Conservation (phyloP, 2,113 vertebrate species). For the human region DNA sequence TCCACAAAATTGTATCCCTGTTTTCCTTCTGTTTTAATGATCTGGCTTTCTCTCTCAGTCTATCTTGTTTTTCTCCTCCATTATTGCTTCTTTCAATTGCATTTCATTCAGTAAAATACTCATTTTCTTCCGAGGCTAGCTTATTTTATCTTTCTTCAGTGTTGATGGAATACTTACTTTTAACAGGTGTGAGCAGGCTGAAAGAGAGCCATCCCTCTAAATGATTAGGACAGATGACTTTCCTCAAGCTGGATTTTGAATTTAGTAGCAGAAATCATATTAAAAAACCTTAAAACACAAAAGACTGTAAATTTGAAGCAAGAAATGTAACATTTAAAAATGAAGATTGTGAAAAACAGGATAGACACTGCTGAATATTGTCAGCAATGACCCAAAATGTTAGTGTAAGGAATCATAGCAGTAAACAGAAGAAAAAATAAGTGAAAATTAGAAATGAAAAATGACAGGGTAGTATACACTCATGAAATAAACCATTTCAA, state of each 20-base stretch:
- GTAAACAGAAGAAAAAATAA: neutral
- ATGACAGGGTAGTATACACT: neutral
- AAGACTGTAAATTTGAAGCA: neutral
- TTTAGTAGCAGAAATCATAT: neutral
- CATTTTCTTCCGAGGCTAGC: conserved; percentile 86
- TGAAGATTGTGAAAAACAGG: neutral
- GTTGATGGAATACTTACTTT: neutral
- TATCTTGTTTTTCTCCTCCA: conserved; percentile 73
- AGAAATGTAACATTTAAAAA: neutral
- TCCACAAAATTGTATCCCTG: conserved; percentile 81
- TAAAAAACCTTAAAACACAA: neutral
- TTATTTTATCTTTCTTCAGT: neutral
- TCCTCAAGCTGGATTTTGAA: neutral
- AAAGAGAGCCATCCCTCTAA: neutral
- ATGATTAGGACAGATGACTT: neutral
- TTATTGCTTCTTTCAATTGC: conserved; percentile 79
- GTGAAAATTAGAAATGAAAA: neutral
- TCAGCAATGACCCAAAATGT: neutral
- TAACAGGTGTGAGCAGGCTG: neutral
- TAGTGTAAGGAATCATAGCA: neutral
- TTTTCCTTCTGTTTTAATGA: conserved; percentile 84
- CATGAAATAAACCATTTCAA: neutral
- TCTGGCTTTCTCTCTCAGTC: conserved; percentile 83
- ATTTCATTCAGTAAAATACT: conserved; percentile 81
- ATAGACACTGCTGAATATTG: neutral